phyloP scores from a whole-genome alignment of 2,113 vertebrate genomes.

The Rynchops niger region DNA sequence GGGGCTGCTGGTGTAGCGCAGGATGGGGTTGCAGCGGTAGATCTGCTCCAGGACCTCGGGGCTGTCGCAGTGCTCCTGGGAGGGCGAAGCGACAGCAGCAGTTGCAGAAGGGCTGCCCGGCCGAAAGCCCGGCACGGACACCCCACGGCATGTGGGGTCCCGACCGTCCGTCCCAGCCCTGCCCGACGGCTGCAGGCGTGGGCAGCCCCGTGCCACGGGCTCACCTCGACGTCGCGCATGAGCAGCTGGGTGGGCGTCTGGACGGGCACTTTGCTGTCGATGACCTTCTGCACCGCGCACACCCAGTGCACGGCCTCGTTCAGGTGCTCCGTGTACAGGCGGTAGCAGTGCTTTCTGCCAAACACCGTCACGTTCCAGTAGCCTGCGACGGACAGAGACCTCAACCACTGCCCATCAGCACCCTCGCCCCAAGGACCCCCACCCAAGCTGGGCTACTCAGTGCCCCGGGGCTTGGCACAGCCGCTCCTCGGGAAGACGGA shows the following conservation, averaged over 20 bases:
- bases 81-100: background rate
- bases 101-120: background rate
- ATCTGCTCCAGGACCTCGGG: constrained; percentile 92
- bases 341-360: constrained; percentile 90
- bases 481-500: fast-evolving
- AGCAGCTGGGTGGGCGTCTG: constrained; percentile 95
- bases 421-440: background rate
- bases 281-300: constrained; percentile 89
- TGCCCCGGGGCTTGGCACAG: fast-evolving
- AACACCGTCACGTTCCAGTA: constrained; percentile 93
- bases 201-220: fast-evolving
- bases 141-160: background rate
- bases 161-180: fast-evolving
- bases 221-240: constrained; percentile 91
- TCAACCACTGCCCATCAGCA: background rate
- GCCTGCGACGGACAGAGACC: constrained; percentile 69
- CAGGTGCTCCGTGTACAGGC: constrained; percentile 89
- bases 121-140: background rate
- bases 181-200: fast-evolving
- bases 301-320: constrained; percentile 93
- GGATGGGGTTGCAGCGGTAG: constrained; percentile 91
- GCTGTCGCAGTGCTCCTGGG: constrained; percentile 87
- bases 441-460: fast-evolving
- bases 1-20: constrained; percentile 89
- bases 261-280: constrained; percentile 88